Evolutionary conservation across 2,888 invertebrate species (phyloP), one percentile per base, ranked within the genome.

Genomic region (Platycheirus rosarum): DNA sequence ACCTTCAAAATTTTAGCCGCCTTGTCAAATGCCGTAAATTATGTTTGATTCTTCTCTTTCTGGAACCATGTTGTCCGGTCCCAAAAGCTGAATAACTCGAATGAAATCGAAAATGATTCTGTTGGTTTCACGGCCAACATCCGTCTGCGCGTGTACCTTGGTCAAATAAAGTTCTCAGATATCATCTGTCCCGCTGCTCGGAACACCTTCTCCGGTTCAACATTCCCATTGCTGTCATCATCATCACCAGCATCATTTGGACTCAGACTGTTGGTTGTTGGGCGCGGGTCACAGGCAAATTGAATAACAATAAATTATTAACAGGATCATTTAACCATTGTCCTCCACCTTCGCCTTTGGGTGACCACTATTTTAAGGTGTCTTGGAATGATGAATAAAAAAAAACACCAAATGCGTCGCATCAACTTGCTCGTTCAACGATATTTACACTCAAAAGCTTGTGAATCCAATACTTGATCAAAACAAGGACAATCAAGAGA

Each of bases 91-190:
- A 63, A 48, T 49, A 53, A 46, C 69, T 80, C 60, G 66, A 77
- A 73, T 57, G 82, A 82, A 82, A 82, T 77, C 77, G 82, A 82
- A 82, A 77, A 82, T 68, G 53, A 14, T 71, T 49, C 16, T 32
- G 42, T 75, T 62, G 66, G n/a, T 8, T 44, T 42, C 26, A 26
- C n/a, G 11, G 11, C 18, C 18, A 49, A 32, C 46, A 48, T 48
- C 20, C 16, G n/a, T 46, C 11, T 11, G n/a, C 6, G n/a, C 57
- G 6, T 23, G 16, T 7, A 20, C 20, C 65, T 35, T 55, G 35
- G 35, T 35, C 66, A 82, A 82, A 82, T 77, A 66, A 82, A 82
- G 77, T 77, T 82, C 76, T 77, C 77, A 66, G 70, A 77, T 82
- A 71, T 66, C 70, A 60, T 26, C 40, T 26, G 32, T 11, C 20